Evolutionary conservation across 1,140 invertebrate genomes (phyloP).

Genomic region (Hyposmocoma kahamanoa): DNA sequence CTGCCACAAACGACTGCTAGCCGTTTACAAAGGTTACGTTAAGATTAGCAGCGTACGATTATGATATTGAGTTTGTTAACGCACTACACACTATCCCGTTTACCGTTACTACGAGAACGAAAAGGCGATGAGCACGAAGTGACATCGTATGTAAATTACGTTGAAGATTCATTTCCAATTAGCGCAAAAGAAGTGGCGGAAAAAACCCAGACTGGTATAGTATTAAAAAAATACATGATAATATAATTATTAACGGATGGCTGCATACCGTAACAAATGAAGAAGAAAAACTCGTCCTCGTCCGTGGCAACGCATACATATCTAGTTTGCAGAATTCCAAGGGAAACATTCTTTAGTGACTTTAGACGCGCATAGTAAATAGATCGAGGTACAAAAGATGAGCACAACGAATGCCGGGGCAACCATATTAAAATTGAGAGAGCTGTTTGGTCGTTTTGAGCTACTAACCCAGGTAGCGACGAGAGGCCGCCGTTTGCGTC

Average conservation of each 20-base stretch:
- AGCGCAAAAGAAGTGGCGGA: neutral
- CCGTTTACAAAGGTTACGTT: neutral
- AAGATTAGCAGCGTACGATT: neutral
- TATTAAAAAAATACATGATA: neutral
- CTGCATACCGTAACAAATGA: neutral
- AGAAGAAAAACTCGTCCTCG: neutral
- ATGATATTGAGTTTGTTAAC: neutral
- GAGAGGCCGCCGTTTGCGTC: neutral
- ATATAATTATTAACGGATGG: neutral
- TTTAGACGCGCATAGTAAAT: neutral
- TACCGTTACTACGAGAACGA: neutral
- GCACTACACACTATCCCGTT: neutral
- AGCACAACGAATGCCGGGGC: neutral
- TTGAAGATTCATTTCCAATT: neutral
- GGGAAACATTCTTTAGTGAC: neutral
- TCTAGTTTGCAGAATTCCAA: neutral
- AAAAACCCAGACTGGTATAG: neutral
- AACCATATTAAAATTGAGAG: neutral
- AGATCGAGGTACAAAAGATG: neutral
- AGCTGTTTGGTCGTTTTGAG: neutral
- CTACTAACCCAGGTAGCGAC: neutral
- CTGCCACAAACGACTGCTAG: neutral
- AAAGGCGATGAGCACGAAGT: neutral
- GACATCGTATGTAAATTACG: neutral
- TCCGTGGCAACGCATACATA: conserved; percentile 1